These are phyloP conservation scores for Labeo catla DNA, from an alignment of 2,113 vertebrate genomes.

Conservation along the genomic window DNA sequence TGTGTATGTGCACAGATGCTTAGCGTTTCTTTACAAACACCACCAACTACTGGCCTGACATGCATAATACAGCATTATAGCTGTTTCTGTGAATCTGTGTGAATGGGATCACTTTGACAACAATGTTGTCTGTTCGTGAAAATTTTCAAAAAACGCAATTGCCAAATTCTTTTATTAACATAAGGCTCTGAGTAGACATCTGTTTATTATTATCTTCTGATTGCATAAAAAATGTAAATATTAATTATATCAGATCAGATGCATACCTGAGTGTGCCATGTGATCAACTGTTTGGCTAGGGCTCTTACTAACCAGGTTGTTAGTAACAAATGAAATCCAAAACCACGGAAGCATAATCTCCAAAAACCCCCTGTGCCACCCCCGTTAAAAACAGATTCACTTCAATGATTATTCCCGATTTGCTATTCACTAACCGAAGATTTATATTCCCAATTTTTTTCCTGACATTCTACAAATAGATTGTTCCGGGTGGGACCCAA, in stretches of 20 bases:
- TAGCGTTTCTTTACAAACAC: too few relatives aligned
- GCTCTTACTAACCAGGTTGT: neutral
- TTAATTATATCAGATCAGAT: neutral
- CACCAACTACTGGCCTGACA: too few relatives aligned
- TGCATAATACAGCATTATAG: too few relatives aligned
- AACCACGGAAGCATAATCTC: neutral
- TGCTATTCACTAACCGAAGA: slow-evolving; percentile 60
- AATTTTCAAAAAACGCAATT: too few relatives aligned
- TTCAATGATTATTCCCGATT: slow-evolving; percentile 52
- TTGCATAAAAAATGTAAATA: neutral
- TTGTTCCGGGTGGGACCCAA: slow-evolving; percentile 65
- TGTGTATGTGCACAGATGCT: too few relatives aligned
- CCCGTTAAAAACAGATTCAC: slow-evolving; percentile 32
- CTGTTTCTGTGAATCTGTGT: too few relatives aligned
- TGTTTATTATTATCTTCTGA: neutral
- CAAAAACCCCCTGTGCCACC: neutral
- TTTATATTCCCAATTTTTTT: slow-evolving; percentile 68
- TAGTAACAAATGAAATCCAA: neutral
- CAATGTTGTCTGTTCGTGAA: too few relatives aligned
- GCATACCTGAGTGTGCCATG: neutral
- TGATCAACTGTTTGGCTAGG: neutral
- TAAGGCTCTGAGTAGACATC: neutral
- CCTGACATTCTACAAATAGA: slow-evolving; percentile 69
- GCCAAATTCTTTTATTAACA: neutral
- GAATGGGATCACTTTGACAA: too few relatives aligned